phyloP scores from a whole-genome alignment of 2,113 vertebrate species.

The Rhynchopsitta pachyrhyncha region DNA sequence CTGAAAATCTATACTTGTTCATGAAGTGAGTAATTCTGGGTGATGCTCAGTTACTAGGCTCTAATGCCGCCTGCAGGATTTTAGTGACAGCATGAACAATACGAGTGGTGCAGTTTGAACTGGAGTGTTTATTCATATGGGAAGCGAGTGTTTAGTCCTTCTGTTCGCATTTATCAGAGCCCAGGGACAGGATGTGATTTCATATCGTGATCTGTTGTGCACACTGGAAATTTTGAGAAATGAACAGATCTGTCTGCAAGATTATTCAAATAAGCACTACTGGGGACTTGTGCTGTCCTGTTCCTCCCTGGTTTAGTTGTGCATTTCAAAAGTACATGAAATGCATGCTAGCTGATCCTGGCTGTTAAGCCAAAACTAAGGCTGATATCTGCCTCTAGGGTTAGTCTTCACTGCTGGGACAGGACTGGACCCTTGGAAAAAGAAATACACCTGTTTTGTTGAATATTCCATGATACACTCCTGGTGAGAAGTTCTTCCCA shows the following conservation, averaged over 20 bases:
- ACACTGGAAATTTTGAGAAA: slow-evolving; percentile 14
- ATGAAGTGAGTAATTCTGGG: background rate
- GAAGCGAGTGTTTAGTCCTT: slow-evolving; percentile 6
- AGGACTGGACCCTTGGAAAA: background rate
- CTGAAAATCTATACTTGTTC: background rate
- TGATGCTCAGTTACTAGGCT: background rate
- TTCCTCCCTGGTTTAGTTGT: background rate
- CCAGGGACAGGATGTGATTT: slow-evolving; percentile 12
- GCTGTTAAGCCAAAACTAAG: background rate
- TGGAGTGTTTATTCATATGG: background rate
- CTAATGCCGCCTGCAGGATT: slow-evolving; percentile 28
- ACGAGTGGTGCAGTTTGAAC: background rate
- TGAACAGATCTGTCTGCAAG: slow-evolving; percentile 43
- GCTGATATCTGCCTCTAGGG: background rate
- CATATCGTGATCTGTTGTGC: background rate
- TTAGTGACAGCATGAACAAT: slow-evolving; percentile 31
- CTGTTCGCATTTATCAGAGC: background rate
- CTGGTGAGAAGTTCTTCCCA: background rate
- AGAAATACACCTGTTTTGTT: background rate
- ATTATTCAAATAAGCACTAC: slow-evolving; percentile 44
- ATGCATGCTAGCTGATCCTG: background rate
- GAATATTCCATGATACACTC: background rate
- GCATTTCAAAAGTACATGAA: background rate
- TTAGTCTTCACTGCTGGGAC: background rate
- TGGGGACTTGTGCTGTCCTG: background rate